Base-by-base conservation (phyloP, 2,888 invertebrate species). In the Aphrophora alni region DNA sequence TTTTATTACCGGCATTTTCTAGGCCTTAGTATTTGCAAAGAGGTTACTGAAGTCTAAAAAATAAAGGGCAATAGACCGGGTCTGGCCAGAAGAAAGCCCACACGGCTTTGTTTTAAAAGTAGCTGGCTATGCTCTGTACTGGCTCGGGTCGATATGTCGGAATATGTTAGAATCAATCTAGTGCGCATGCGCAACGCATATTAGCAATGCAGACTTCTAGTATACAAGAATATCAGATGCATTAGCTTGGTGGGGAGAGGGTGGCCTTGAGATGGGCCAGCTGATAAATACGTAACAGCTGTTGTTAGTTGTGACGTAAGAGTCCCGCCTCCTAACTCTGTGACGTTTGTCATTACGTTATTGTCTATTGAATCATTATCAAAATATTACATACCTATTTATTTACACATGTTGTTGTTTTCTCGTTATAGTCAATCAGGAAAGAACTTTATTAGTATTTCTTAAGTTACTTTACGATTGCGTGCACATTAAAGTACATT, bases 251-350 rank as follows among this genome's bases (percentile, higher is more conserved):
- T 21, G 75, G 79, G 74, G 81, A 59, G 74, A 69, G 44, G 68
- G 71, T 24, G 76, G 73, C 59, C 82, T 77, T 77, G 77, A 77
- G 38, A 38, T 73, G 28, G 25, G 38, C 71, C 51, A 75, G 75
- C 75, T 75, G 75, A 44, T 75, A 44, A 59, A 59, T 44, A 75
- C 75, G 75, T 51, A 75, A 75, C 77, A 77, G 77, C 77, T 77
- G 77, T 70, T 70, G 70, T 51, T 75, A 51, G 33, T 33, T 76
- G 80, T 76, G 69, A 73, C 71, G 28, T 38, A 33, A 59, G 25
- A 74, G 74, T 26, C 59, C 75, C 59, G 78, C 73, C 78, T 73
- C 70, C 78, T 33, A 8, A n/a, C 10, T 38, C 24, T 27, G 38
- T 75, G 27, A 71, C 28, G 71, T 28, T 33, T 27, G 17, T 8